phyloP scores from a whole-genome alignment of 2,888 invertebrate species.

The Athalia circularis region DNA sequence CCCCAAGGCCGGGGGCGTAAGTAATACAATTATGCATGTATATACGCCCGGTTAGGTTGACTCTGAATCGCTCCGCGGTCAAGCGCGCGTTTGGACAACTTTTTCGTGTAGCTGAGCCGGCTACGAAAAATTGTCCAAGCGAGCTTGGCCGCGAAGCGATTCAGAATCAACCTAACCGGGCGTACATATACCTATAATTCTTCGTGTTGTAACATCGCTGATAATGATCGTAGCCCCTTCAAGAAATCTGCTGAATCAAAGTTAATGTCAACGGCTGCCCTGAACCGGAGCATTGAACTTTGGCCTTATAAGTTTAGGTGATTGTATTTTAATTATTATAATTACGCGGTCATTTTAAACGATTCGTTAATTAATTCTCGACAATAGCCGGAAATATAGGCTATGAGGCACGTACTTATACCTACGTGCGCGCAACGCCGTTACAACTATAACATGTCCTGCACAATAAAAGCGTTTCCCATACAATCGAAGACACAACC shows the following conservation, averaged over 20 bases:
- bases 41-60: too few relatives aligned
- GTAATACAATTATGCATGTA: neutral
- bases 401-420: too few relatives aligned
- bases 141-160: too few relatives aligned
- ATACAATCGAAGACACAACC: neutral
- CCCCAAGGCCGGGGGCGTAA: too few relatives aligned
- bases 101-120: too few relatives aligned
- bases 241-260: neutral
- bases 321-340: conserved; percentile 71
- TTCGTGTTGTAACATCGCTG: neutral
- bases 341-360: conserved; percentile 64
- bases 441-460: too few relatives aligned
- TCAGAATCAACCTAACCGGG: too few relatives aligned
- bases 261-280: conserved; percentile 63
- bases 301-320: conserved; percentile 59
- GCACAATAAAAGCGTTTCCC: too few relatives aligned
- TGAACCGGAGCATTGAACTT: conserved; percentile 63
- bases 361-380: conserved; percentile 61
- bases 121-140: too few relatives aligned
- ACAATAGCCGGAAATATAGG: conserved; percentile 67
- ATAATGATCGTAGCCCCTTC: neutral
- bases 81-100: too few relatives aligned
- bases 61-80: too few relatives aligned
- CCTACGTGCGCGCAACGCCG: conserved; percentile 50
- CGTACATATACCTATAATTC: neutral